Base-by-base conservation (phyloP, 2,888 invertebrate genomes). In the Drosophila neotestacea region DNA sequence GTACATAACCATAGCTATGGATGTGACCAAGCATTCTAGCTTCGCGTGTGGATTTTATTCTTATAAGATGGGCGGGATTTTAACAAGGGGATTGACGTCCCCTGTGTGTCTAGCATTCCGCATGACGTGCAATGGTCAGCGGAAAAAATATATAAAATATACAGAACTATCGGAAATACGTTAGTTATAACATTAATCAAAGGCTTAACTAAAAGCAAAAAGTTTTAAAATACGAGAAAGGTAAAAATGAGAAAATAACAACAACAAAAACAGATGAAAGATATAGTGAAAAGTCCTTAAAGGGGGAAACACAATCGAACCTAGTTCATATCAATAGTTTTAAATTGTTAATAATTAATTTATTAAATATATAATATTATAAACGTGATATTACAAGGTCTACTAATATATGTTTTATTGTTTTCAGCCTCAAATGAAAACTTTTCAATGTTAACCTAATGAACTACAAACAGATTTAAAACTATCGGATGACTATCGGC, bases 101-200 rank as follows among this genome's bases (percentile, higher is more conserved):
- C 50, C 60, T 39, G 50, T 71, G 59, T 51, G 77, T 75, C 73
- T 63, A 32, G 58, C 65, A 65, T 42, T 59, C 54, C 42, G 34
- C 56, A 46, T 56, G 60, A 46, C 76, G 64, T 77, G 77, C 77
- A 30, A 60, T 63, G 77, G 32, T 46, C 73, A 66, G 36, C 42
- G 27, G 41, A 52, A 61, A 47, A 47, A 9, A 52, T 38, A 55
- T 38, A 55, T 34, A 44, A 34, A 54, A 39, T 13, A 46, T 38
- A 46, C 51, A 10, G 4, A 28, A 16, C 34, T 61, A 28, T 22
- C 22, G 46, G 38, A 44, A 28, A 54, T 54, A 16, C 28, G 46
- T 38, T 54, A 4, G 46, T 38, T 54, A 4, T 3, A 22, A 9
- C 22, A 46, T 46, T 44, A 62, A 38, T 46, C 54, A 55, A 63